Evolutionary conservation across 2,797 vertebrate genomes (phyloP).

Genomic region (Gobio occitaniae): DNA sequence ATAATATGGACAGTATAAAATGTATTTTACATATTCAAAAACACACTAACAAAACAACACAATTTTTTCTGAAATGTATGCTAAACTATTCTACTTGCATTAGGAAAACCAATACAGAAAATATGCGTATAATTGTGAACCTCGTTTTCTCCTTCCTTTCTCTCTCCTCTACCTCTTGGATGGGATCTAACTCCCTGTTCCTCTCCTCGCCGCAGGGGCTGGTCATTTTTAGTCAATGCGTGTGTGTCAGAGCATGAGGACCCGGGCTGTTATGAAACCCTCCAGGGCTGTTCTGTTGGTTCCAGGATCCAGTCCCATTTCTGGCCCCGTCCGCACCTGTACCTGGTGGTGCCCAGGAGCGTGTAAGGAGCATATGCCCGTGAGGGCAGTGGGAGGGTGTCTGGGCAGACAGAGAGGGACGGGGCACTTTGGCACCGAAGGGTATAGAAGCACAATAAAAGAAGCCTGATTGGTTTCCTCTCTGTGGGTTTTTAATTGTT

Average conservation of each 20-base stretch:
- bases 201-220: constrained; percentile 13
- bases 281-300: constrained; percentile 31
- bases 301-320: constrained; percentile 29
- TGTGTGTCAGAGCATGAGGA: constrained; percentile 30
- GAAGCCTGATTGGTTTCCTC: constrained; percentile 44
- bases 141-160: not conserved
- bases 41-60: not conserved
- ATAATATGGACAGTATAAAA: not conserved
- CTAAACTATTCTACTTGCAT: not conserved
- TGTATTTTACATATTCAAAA: not conserved
- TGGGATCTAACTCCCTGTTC: not conserved
- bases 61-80: too few relatives aligned
- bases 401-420: constrained; percentile 1
- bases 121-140: not conserved
- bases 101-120: not conserved
- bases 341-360: not conserved
- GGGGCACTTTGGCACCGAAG: constrained; percentile 28
- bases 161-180: not conserved
- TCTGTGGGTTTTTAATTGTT: constrained; percentile 62
- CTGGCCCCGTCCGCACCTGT: constrained; percentile 30
- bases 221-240: constrained; percentile 28
- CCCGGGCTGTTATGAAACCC: constrained; percentile 29
- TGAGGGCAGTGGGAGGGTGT: constrained; percentile 33
- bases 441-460: constrained; percentile 27
- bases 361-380: constrained; percentile 30